A percentile compares a stretch with the other conserved stretches of the same genome.
Evolutionary conservation across 2,888 invertebrate genomes (phyloP).

Genomic region (Pseudeuparius sepicola): DNA sequence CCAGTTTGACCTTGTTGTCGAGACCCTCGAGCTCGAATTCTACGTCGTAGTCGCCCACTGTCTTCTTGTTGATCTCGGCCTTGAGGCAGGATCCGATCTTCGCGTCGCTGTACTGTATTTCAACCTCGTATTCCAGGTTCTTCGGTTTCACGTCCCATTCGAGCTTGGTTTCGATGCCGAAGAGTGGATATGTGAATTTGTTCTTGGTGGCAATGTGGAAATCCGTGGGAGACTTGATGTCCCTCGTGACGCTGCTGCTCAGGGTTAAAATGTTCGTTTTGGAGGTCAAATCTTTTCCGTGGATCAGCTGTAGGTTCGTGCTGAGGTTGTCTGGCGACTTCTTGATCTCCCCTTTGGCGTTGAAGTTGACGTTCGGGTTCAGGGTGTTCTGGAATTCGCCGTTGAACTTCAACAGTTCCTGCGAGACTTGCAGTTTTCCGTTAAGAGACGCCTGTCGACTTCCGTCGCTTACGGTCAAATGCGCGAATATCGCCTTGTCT

Average conservation of each 20-base stretch:
- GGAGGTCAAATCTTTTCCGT: slow-evolving; percentile 52
- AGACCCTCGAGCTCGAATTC: slow-evolving; percentile 46
- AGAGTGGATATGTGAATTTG: slow-evolving; percentile 45
- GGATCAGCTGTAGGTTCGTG: slow-evolving; percentile 40
- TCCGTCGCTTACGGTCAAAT: slow-evolving; percentile 44
- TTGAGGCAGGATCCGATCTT: slow-evolving; percentile 44
- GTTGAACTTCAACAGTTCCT: slow-evolving; percentile 40
- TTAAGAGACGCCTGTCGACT: slow-evolving; percentile 41
- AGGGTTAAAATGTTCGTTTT: slow-evolving; percentile 46
- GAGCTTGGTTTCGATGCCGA: slow-evolving; percentile 43
- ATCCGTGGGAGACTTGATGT: slow-evolving; percentile 35
- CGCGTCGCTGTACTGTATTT: slow-evolving; percentile 48
- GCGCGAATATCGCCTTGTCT: slow-evolving; percentile 38
- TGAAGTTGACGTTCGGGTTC: slow-evolving; percentile 52
- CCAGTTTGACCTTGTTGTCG: slow-evolving; percentile 44
- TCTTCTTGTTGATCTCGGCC: slow-evolving; percentile 37
- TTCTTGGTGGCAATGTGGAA: slow-evolving; percentile 45
- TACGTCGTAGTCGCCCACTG: slow-evolving; percentile 45
- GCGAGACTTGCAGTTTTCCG: slow-evolving; percentile 32
- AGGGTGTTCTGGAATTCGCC: slow-evolving; percentile 47
- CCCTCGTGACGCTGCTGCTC: slow-evolving; percentile 22
- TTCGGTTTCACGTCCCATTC: slow-evolving; percentile 50
- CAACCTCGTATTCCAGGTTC: slow-evolving; percentile 46
- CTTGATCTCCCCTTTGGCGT: slow-evolving; percentile 45
- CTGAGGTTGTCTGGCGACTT: slow-evolving; percentile 22